A percentile compares a stretch with the other conserved stretches of the same genome.
Evolutionary conservation across 2,113 vertebrate species (phyloP).

Genomic region (Chloropsis hardwickii): DNA sequence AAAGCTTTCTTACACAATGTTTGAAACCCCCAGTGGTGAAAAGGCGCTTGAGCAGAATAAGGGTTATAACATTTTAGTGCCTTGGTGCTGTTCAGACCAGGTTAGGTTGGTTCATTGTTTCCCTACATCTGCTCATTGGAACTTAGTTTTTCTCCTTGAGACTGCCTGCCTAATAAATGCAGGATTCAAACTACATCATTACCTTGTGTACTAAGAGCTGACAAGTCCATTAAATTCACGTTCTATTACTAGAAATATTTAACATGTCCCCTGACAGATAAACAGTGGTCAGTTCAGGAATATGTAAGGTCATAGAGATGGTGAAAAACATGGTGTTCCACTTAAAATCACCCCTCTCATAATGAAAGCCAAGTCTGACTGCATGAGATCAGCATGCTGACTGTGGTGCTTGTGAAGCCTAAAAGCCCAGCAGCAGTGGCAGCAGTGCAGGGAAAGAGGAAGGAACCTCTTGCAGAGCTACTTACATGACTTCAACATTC

Average conservation of each 20-base stretch:
- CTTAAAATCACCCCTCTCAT: not conserved
- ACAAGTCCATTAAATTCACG: not conserved
- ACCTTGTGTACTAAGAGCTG: rapidly evolving
- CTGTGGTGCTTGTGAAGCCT: rapidly evolving
- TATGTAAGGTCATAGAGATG: rapidly evolving
- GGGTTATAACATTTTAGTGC: not conserved
- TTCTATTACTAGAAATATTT: not conserved
- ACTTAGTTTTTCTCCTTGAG: not conserved
- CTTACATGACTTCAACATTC: slow-evolving; percentile 89
- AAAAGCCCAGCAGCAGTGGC: not conserved
- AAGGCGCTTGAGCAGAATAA: not conserved
- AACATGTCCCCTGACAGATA: not conserved
- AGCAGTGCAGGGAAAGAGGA: not conserved
- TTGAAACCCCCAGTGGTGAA: not conserved
- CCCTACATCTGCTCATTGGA: not conserved
- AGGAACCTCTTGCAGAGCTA: not conserved
- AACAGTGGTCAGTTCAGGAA: not conserved
- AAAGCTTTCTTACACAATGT: not conserved
- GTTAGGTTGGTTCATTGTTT: not conserved
- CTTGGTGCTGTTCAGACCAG: not conserved
- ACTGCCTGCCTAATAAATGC: not conserved
- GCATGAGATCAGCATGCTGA: not conserved
- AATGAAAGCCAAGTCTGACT: not conserved
- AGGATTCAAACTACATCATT: not conserved
- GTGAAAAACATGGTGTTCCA: not conserved